Evolutionary conservation across 2,888 invertebrate genomes (phyloP), one percentile per base, ranked within the genome.

Genomic region (Meghimatium bilineatum): DNA sequence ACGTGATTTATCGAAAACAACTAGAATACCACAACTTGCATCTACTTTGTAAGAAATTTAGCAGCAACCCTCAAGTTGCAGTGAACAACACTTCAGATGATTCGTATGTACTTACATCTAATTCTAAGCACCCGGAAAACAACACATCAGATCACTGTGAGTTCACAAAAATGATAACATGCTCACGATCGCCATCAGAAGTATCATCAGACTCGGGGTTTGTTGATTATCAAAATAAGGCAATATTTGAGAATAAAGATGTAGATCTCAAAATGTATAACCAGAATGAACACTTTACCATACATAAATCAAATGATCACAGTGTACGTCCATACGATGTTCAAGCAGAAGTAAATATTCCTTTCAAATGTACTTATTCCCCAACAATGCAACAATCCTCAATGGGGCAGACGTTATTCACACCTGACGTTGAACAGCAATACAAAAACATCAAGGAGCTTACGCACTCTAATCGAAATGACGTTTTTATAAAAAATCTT

Each of bases 1-100:
- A 66, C 8, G 8, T 69, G 2, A 29, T 82, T 29, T 76, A 82
- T 60, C 10, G 66, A 29, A 63, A 32, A 38, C 82, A 82, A 23
- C n/a, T 76, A 17, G 82, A 82, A 26, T 82, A 76, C n/a, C 75
- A 76, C 34, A 75, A 82, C 26, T 67, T 69, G 1, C 76, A 32
- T 67, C 67, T 76, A 34, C 49, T 74, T 0, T 44, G 38, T 49
- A 82, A 82, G 23, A 75, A 67, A 76, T 67, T 44, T 29, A 44
- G 63, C 10, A n/a, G 44, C 32, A 29, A 49, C 32, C 44, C 78
- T 44, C 67, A n/a, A 23, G 8, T 78, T 5, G 67, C 1, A 17
- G 0, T 32, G n/a, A 56, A 63, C 17, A 44, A 49, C 8, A 12
- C 10, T 0, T 26, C 36, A 8, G 34, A 34, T 20, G 20, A 38